Conservation (phyloP, 2,113 vertebrate species). For the Mormyrus iriodes region DNA sequence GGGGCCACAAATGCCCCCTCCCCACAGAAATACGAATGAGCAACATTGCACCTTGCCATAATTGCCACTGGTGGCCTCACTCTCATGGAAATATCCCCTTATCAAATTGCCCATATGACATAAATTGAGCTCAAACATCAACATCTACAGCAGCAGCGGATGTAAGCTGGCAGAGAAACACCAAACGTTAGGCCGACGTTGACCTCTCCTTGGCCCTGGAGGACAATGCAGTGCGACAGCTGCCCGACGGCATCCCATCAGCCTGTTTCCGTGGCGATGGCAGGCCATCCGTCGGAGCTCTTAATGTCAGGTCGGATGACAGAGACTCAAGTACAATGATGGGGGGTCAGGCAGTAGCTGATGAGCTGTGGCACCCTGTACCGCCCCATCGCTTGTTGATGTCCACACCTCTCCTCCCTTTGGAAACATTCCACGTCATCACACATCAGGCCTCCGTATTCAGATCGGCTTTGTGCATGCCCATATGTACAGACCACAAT, state of each 20-base stretch:
- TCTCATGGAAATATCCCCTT: background rate
- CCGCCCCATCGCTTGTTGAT: conserved; percentile 47
- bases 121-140: conserved; percentile 22
- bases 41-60: background rate
- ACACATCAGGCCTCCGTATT: background rate
- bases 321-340: background rate
- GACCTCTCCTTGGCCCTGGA: conserved; percentile 1
- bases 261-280: background rate
- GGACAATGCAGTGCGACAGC: conserved; percentile 6
- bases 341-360: background rate
- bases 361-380: conserved; percentile 53
- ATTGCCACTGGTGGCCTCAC: background rate
- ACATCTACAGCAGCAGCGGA: conserved; percentile 15
- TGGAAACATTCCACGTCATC: conserved; percentile 11
- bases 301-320: conserved; percentile 13
- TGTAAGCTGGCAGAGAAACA: conserved; percentile 26
- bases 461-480: conserved; percentile 3
- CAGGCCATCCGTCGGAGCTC: background rate
- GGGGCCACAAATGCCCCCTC: background rate
- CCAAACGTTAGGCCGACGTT: conserved; percentile 30
- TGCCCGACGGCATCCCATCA: conserved; percentile 10
- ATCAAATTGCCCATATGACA: background rate
- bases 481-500: conserved; percentile 18
- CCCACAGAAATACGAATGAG: background rate
- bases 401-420: conserved; percentile 40